Base-by-base conservation (phyloP, 2,797 vertebrate species). In the Lacerta agilis region DNA sequence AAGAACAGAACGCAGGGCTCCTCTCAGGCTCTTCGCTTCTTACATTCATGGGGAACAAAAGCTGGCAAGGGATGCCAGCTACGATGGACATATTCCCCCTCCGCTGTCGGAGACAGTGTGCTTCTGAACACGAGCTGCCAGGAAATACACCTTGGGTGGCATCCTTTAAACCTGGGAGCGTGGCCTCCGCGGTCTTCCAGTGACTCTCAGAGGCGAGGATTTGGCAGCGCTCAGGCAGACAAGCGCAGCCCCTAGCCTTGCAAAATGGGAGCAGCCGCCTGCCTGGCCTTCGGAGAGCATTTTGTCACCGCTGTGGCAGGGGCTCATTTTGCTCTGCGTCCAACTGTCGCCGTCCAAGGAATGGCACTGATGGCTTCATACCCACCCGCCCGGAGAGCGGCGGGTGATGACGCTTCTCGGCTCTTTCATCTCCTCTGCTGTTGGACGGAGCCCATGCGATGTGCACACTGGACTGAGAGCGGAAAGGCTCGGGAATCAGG, bases 331-430 rank as follows among this genome's bases (percentile, higher is more conserved):
- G 15, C 55, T 69, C 45, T 29, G 20, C 33, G 15, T 10, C 8
- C 0, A 8, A 36, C 17, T 0, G 0, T 69, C 6, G 6, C 4
- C 1, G 5, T 33, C 86, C 79, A 5, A 69, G 41, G 72, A 36
- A 69, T 36, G 66, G 55, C 84, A 71, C 67, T 17, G 86, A 86
- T 0, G 0, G 55, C 64, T 85, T 75, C 87, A 75, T 58, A 23
- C 10, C 3, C 2, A 85, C 25, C 61, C 2, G 18, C 25, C 61
- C 2, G 18, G 1, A 80, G 36, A 83, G 67, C 61, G 29, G 38
- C 77, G 41, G 29, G 45, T 5, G 49, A 0, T 0, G 85, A 79
- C 33, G 3, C 2, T 33, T 0, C 45, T 61, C 9, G 0, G 20
- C 25, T 36, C 7, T 17, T 33, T 87, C 83, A 29, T 8, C 58